Conservation (phyloP, 1,140 invertebrate species). For the Manduca sexta region DNA sequence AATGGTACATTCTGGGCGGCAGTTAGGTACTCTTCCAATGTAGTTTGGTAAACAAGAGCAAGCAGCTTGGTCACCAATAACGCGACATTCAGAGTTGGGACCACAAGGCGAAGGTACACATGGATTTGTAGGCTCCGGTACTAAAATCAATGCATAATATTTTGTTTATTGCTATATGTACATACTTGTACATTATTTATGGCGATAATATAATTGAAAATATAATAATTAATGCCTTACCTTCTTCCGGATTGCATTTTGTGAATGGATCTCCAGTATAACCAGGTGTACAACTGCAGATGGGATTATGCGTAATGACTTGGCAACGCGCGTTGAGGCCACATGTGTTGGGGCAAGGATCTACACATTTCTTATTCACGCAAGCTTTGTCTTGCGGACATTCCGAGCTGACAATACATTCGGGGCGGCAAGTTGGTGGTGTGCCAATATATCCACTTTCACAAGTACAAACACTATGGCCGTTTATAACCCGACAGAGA, state of each 20-base stretch:
- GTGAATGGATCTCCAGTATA: constrained; percentile 87
- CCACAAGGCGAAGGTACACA: constrained; percentile 87
- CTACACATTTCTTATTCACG: constrained; percentile 85
- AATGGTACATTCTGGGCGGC: constrained; percentile 83
- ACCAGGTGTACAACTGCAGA: constrained; percentile 82
- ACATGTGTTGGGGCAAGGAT: constrained; percentile 88
- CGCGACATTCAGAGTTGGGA: constrained; percentile 84
- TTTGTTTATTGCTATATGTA: not conserved
- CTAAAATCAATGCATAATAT: constrained; percentile 32
- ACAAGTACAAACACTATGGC: constrained; percentile 88
- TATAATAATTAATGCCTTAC: no score
- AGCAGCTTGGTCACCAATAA: constrained; percentile 83
- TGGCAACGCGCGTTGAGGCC: constrained; percentile 86
- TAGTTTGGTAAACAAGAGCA: constrained; percentile 83
- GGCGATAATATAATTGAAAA: no score
- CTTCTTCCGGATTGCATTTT: constrained; percentile 74
- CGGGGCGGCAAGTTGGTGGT: constrained; percentile 85
- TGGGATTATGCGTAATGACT: constrained; percentile 89
- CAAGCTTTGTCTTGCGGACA: constrained; percentile 89
- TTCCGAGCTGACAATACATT: constrained; percentile 88
- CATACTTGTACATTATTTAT: not conserved
- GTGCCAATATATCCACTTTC: constrained; percentile 82
- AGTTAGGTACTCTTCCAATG: constrained; percentile 83
- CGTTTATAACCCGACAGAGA: constrained; percentile 81
- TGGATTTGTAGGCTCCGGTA: constrained; percentile 42